Evolutionary conservation across 37 sponge, comb jelly and placozoan genomes (phyloP), one percentile per base, ranked within the genome.

Genomic region (Aphrocallistes beatrix): DNA sequence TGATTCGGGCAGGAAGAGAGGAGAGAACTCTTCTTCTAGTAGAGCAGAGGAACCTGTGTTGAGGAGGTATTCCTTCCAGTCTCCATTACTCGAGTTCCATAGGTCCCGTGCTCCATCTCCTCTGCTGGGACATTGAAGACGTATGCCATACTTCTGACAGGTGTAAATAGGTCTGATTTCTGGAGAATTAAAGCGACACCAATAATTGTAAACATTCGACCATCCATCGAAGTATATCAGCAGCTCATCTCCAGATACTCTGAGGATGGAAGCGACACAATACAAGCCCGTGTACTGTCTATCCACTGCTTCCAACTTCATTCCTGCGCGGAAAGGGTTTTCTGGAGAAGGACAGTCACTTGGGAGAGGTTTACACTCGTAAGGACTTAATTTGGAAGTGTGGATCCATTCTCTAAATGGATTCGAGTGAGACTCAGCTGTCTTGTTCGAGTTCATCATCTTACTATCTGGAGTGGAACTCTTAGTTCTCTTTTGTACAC

Each of bases 301-400:
- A 84, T 84, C 85, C 23, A 84, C 45, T 25, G 85, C 85, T 42
- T 84, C 85, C 36, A 84, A 28, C 32, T 84, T 84, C 85, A 84
- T 84, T 51, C 51, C 85, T 17, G 38, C 51, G n/a, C 50, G 38
- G 50, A 84, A 84, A 82, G 45, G 83, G 30, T 82, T 82, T 25
- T 82, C 23, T 23, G 83, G 38, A 16, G 83, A 82, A 82, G 83
- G 83, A 16, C 28, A 60, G 34, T 60, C 75, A 60, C 32, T 60
- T 3, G 75, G 75, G 3, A 6, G 25, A 6, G n/a, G 28, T 25
- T 19, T 13, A 19, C 28, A 60, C 28, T 60, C 75, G 34, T 6
- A 13, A 25, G 34, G 10, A 30, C n/a, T 30, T 60, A 19, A 6
- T 3, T 60, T 30, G 6, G 75, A 60, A 60, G 25, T 13, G 75